Evolutionary conservation across 1,140 invertebrate species (phyloP), one percentile per base, ranked within the genome.

Genomic region (Scaptodrosophila lebanonensis): DNA sequence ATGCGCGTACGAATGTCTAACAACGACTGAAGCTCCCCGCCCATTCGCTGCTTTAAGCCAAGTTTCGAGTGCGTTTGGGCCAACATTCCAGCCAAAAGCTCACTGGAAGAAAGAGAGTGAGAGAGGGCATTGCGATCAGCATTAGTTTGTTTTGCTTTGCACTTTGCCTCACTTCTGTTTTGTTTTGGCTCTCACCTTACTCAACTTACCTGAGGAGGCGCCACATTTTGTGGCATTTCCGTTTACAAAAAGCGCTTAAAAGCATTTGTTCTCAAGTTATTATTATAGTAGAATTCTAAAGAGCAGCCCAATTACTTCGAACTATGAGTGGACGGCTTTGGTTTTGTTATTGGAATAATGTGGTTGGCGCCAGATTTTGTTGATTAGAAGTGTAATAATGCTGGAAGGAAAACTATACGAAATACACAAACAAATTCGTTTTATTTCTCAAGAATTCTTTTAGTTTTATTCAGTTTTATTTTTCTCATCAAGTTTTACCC

Each of bases 181-280:
- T 82, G 75, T n/a, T n/a, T n/a, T n/a, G 66, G 76, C 69, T 66
- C 66, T 59, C 54, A 53, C 63, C 83, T 82, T 70, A 75, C 53
- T 52, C 35, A 48, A 22, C 38, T 51, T 39, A 3, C 27, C 15
- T 9, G 6, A 27, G 44, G 29, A 44, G 42, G 15, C 44, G 32
- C 13, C 15, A 27, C 9, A 25, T 47, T 35, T 52, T n/a, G 48
- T 52, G 47, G 58, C 50, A 43, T 66, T 66, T 66, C 64, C 45
- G 64, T 52, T 66, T 56, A 62, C 30, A 44, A 57, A 63, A 63
- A 22, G 36, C 58, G 56, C 56, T 61, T 60, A 4, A 36, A n/a
- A n/a, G n/a, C n/a, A n/a, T n/a, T n/a, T n/a, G 30, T 61, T 61
- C 42, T 62, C 32, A 17, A 40, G 30, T 25, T 8, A 4, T 25